Evolutionary conservation across 2,113 vertebrate species (phyloP), one percentile per base, ranked within the genome.

Genomic region (Perccottus glenii): DNA sequence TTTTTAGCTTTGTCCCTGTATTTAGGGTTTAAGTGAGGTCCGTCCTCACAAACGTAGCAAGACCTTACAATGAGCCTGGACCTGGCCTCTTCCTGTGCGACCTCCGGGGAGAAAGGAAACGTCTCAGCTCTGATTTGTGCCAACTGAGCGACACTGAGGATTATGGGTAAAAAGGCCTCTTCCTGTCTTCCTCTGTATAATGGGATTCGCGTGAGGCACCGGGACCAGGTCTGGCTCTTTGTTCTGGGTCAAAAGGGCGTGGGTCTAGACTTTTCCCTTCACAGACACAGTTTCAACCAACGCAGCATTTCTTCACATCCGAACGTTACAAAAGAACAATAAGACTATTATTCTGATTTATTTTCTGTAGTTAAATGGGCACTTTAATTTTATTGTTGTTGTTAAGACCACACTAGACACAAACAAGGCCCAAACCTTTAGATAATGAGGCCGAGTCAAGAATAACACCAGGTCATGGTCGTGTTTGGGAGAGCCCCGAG

Each of bases 141-240:
- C 84, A 91, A 91, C 74, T 91, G 70, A 89, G 89, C 77, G 63
- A 58, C 69, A 60, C 44, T 62, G 56, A 27, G 74, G 15, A 61
- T 69, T 15, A 46, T 75, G 75, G 85, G 75, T 80, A 74, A 36
- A 76, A 58, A 62, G 60, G 71, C 67, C 73, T 81, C 81, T 86
- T 82, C 79, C 87, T 78, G 4, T 77, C 70, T 67, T n/a, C 79
- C 86, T 80, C 4, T 71, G 66, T 64, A 8, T 79, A 59, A 78
- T 77, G 14, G 49, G 60, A 67, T 63, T 83, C 87, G 87, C 80
- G 70, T 89, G 82, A 86, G 70, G 53, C 33, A 16, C 60, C 48
- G 0, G 59, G 80, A 60, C 60, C 51, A 3, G 10, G 69, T 48
- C 60, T 46, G 66, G 64, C 40, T 61, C 73, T 88, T 81, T 88